Evolutionary conservation across 2,113 vertebrate species (phyloP).

Genomic region (Boleophthalmus pectinirostris): DNA sequence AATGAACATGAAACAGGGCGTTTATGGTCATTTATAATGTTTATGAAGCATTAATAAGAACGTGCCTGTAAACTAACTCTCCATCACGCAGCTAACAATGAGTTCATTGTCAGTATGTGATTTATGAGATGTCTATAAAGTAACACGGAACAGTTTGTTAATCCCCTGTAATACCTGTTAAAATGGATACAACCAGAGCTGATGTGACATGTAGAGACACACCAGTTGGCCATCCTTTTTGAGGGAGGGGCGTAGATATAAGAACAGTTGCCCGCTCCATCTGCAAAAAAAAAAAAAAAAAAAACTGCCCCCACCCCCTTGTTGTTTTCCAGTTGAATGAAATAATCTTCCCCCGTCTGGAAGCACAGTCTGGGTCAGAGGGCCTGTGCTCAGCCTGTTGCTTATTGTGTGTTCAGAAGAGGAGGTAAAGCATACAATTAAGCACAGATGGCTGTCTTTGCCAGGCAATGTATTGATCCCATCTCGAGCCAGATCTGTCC

Average conservation of each 20-base stretch:
- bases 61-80: slow-evolving; percentile 62
- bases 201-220: slow-evolving; percentile 45
- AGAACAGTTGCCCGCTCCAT: slow-evolving; percentile 72
- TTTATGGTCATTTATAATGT: slow-evolving; percentile 64
- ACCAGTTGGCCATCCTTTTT: slow-evolving; percentile 62
- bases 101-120: slow-evolving; percentile 63
- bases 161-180: slow-evolving; percentile 67
- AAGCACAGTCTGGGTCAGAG: slow-evolving; percentile 81
- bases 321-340: slow-evolving; percentile 83
- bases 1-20: slow-evolving; percentile 10
- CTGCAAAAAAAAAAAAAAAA: slow-evolving; percentile 58
- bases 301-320: slow-evolving; percentile 64
- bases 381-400: slow-evolving; percentile 81
- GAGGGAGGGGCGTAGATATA: slow-evolving; percentile 65
- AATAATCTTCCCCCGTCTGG: slow-evolving; percentile 80
- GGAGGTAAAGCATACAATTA: slow-evolving; percentile 79
- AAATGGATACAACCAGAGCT: slow-evolving; percentile 52
- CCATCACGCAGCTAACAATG: slow-evolving; percentile 58
- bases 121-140: slow-evolving; percentile 67
- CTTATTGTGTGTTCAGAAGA: slow-evolving; percentile 79
- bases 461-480: slow-evolving; percentile 75
- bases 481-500: slow-evolving; percentile 59
- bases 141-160: slow-evolving; percentile 70
- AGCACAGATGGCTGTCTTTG: slow-evolving; percentile 83
- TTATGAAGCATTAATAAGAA: slow-evolving; percentile 71